Conservation (phyloP, 2,113 vertebrate species). For the Galeopterus variegatus region DNA sequence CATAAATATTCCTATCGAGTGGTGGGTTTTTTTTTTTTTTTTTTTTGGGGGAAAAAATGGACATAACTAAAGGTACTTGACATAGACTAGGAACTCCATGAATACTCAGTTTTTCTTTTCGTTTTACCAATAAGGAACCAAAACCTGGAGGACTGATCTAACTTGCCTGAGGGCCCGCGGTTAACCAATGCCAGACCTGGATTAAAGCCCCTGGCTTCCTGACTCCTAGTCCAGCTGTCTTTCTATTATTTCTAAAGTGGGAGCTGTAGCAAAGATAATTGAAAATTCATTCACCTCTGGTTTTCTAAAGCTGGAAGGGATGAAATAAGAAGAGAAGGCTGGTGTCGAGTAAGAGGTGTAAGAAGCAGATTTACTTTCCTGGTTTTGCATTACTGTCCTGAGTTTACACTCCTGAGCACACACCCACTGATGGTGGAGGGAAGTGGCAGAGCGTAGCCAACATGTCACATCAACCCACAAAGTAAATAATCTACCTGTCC, state of each 20-base stretch:
- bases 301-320: neutral
- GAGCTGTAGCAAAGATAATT: neutral
- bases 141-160: neutral
- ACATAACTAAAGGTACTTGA: conserved; percentile 2
- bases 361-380: neutral
- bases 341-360: neutral
- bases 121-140: conserved; percentile 12
- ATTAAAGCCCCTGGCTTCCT: neutral
- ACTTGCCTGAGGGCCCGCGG: neutral
- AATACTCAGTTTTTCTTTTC: conserved; percentile 17
- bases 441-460: conserved; percentile 22
- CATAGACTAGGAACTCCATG: neutral
- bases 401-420: conserved; percentile 29
- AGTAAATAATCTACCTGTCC: conserved; percentile 53
- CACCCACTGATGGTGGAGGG: neutral
- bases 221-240: neutral
- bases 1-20: neutral
- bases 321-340: neutral
- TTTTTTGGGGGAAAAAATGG: neutral
- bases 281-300: neutral
- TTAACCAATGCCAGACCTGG: neutral
- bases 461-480: conserved; percentile 18
- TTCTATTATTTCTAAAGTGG: neutral
- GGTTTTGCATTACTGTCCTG: conserved; percentile 21
- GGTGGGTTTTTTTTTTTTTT: neutral